Evolutionary conservation across 1,140 invertebrate species (phyloP).

Genomic region (Drosophila yakuba): DNA sequence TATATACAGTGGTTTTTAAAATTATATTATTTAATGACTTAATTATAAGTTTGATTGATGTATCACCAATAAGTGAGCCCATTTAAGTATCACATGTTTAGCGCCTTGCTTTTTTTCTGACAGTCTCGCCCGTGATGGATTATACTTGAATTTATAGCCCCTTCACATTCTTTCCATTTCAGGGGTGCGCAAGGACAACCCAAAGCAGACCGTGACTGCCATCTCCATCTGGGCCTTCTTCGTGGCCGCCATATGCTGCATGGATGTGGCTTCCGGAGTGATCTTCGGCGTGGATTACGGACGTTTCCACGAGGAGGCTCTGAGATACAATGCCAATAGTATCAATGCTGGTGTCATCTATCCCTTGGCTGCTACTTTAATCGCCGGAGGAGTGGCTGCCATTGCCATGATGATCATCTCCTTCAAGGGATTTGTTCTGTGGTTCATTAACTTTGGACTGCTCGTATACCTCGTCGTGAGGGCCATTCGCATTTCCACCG

Average conservation of each 20-base stretch:
- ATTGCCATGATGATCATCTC: constrained; percentile 82
- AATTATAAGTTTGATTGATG: constrained; percentile 23
- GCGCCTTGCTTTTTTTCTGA: neutral
- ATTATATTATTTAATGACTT: constrained; percentile 10
- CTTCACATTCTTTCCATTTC: neutral
- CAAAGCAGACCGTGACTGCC: constrained; percentile 39
- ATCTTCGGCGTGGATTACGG: constrained; percentile 77
- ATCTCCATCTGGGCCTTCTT: constrained; percentile 72
- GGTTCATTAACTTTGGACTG: constrained; percentile 73
- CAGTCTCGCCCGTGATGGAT: constrained; percentile 5
- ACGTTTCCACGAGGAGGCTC: constrained; percentile 50
- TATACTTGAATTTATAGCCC: neutral
- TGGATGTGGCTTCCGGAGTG: constrained; percentile 79
- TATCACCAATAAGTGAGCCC: constrained; percentile 16
- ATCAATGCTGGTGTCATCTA: constrained; percentile 36
- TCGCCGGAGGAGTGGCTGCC: constrained; percentile 62
- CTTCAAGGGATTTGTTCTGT: constrained; percentile 79
- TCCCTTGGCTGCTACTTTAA: constrained; percentile 50
- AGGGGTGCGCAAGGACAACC: constrained; percentile 68
- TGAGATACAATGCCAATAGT: constrained; percentile 49
- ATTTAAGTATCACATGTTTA: constrained; percentile 22
- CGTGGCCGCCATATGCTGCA: constrained; percentile 59
- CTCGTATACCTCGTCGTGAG: constrained; percentile 56
- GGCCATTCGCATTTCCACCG: constrained; percentile 55
- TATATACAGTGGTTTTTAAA: neutral